Conservation (phyloP, 2,888 invertebrate genomes). For the Pyrrhosoma nymphula region DNA sequence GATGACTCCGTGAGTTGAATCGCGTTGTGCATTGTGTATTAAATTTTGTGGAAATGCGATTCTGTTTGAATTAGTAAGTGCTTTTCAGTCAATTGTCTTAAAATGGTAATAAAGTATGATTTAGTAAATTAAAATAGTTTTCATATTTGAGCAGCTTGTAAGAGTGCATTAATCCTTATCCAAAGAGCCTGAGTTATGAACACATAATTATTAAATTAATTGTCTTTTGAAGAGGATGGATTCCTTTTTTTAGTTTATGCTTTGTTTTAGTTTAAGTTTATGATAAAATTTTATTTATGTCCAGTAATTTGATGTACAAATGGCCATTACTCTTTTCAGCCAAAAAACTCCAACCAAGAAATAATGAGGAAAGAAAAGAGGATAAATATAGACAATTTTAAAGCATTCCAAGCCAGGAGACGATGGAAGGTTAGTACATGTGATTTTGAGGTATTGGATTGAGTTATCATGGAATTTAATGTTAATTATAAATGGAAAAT, state of each 20-base stretch:
- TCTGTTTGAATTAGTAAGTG: too few species aligned
- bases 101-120: too few species aligned
- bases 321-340: conserved; percentile 73
- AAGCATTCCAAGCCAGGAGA: conserved; percentile 78
- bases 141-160: too few species aligned
- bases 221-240: background rate
- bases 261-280: too few species aligned
- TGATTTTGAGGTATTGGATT: background rate
- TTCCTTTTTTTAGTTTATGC: background rate
- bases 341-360: conserved; percentile 73
- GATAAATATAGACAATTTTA: conserved; percentile 75
- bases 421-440: conserved; percentile 77
- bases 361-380: conserved; percentile 76
- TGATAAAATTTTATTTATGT: background rate
- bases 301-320: conserved; percentile 20
- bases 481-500: background rate
- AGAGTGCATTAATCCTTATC: too few species aligned
- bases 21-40: too few species aligned
- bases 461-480: background rate
- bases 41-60: too few species aligned
- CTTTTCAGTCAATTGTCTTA: too few species aligned
- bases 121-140: too few species aligned
- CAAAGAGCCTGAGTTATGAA: too few species aligned
- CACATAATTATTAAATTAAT: too few species aligned
- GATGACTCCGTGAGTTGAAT: too few species aligned